A percentile compares a stretch with the other conserved stretches of the same genome.
phyloP scores from a whole-genome alignment of 2,113 vertebrate species.

The Mormyrus lacerda region DNA sequence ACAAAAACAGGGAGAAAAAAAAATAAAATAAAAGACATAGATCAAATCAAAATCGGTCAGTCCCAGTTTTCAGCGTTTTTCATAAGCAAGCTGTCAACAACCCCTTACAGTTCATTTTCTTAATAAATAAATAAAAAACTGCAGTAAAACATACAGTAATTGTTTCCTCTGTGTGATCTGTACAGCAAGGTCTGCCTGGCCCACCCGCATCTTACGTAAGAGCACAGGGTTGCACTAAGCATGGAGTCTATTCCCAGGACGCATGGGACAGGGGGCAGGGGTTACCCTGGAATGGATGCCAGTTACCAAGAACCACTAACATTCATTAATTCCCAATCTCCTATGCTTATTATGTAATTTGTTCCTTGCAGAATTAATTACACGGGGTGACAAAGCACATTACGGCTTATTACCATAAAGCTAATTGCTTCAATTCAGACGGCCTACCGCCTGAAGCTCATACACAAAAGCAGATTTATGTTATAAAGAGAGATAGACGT shows the following conservation, averaged over 20 bases:
- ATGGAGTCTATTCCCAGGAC: background rate
- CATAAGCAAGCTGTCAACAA: background rate
- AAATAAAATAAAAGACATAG: background rate
- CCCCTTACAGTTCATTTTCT: background rate
- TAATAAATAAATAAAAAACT: background rate
- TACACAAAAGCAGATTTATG: background rate
- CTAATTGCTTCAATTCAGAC: background rate
- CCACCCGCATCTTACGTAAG: background rate
- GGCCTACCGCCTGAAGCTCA: background rate
- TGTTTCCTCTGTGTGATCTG: background rate
- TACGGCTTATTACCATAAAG: background rate
- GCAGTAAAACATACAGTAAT: background rate
- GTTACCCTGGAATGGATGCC: background rate
- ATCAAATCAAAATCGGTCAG: background rate
- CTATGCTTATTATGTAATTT: conserved; percentile 5
- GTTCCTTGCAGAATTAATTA: background rate
- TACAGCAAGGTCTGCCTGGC: background rate
- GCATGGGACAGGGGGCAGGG: background rate
- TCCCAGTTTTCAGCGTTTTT: background rate
- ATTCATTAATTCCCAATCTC: conserved; percentile 7
- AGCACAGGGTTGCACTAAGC: background rate
- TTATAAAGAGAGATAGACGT: background rate
- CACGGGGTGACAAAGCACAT: conserved; percentile 5
- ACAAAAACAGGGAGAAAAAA: background rate
- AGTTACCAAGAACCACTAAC: background rate